Percentiles rank a stretch among this genome's conserved stretches.
These are phyloP conservation scores for Heliconius erato DNA, from an alignment of 2,888 invertebrate genomes.

Conservation along the genomic window DNA sequence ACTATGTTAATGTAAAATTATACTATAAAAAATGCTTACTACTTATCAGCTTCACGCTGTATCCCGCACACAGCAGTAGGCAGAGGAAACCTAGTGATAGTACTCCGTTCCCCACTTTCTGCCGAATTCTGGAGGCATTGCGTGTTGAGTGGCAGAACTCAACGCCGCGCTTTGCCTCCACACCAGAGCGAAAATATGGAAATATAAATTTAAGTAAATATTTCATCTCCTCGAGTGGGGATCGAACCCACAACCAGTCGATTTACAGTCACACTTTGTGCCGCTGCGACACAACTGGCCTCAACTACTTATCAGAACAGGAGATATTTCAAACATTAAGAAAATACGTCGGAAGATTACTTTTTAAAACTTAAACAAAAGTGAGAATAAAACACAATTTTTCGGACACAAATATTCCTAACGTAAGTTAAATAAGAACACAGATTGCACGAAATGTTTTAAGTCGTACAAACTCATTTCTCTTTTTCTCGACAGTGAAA, in stretches of 20 bases:
- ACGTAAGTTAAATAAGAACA: constrained; percentile 67
- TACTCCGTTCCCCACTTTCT: no score
- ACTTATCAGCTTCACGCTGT: background rate
- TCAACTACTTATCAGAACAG: background rate
- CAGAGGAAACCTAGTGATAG: no score
- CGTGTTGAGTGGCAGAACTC: no score
- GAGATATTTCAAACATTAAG: background rate
- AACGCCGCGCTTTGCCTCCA: no score
- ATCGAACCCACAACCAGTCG: no score
- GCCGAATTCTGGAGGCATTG: no score
- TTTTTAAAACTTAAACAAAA: constrained; percentile 37
- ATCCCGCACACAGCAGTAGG: no score
- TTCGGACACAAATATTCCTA: constrained; percentile 67
- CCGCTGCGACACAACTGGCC: no score
- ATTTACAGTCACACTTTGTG: no score
- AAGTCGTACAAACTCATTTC: constrained; percentile 71
- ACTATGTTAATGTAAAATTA: background rate
- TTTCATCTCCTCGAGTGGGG: no score
- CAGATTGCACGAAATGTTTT: constrained; percentile 69
- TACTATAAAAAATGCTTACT: background rate
- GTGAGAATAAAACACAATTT: constrained; percentile 58
- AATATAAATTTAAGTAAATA: no score
- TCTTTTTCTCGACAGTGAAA: constrained; percentile 63
- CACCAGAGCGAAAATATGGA: no score
- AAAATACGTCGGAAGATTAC: constrained; percentile 33